These are phyloP conservation scores for Acrossocheilus wenchowensis DNA, from an alignment of 2,797 vertebrate genomes.

Conservation along the genomic window DNA sequence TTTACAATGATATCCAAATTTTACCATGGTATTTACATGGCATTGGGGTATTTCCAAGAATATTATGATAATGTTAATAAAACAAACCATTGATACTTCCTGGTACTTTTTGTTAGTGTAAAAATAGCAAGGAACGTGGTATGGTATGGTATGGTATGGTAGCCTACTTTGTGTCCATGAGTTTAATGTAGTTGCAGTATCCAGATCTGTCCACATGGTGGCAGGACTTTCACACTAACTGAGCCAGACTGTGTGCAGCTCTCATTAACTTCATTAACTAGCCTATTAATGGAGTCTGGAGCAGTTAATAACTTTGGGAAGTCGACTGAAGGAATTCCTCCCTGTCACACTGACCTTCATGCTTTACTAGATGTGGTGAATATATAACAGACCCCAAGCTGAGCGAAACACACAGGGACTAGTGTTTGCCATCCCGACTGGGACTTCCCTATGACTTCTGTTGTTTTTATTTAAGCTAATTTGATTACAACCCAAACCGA, in stretches of 20 bases:
- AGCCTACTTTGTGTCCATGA: too few relatives aligned
- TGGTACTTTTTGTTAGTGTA: not conserved
- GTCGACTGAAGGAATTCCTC: not conserved
- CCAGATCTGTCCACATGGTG: not conserved
- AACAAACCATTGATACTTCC: not conserved
- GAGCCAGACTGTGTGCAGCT: not conserved
- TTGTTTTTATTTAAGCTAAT: not conserved
- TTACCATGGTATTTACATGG: not conserved
- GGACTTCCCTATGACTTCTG: not conserved
- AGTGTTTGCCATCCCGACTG: not conserved
- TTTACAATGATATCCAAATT: not conserved
- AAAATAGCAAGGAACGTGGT: not conserved
- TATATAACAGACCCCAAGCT: slow-evolving; percentile 9
- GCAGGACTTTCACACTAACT: not conserved
- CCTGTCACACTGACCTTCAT: not conserved
- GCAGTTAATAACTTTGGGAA: not conserved
- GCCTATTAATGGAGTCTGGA: not conserved
- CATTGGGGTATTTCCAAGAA: not conserved
- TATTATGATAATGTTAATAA: not conserved
- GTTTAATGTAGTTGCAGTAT: not conserved
- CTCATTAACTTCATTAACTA: not conserved
- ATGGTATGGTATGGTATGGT: too few relatives aligned
- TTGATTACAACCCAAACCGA: not conserved
- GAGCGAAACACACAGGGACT: not conserved
- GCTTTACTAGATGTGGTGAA: slow-evolving; percentile 14